phyloP scores from a whole-genome alignment of 2,888 invertebrate species.

The Ectemnius lituratus region DNA sequence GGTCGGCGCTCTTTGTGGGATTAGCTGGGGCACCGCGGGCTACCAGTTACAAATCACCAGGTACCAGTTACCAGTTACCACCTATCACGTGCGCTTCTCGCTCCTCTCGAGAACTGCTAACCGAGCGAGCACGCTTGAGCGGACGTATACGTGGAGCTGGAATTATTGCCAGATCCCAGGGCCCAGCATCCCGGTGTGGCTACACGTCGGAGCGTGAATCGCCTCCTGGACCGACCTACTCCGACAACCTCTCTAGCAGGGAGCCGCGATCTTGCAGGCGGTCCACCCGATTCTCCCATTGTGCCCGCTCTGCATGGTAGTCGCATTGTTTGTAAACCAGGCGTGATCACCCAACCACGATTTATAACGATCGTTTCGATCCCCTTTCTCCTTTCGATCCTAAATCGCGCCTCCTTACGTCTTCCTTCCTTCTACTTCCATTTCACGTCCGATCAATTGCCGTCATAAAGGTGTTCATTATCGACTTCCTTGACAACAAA shows the following conservation, averaged over 20 bases:
- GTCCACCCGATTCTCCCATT: conserved; percentile 30
- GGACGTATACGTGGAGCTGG: conserved; percentile 18
- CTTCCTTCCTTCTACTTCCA: conserved; percentile 1
- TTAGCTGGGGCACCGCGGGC: conserved; percentile 66
- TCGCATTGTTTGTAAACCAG: conserved; percentile 55
- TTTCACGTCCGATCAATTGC: conserved; percentile 29
- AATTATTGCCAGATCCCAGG: conserved; percentile 38
- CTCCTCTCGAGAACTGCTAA: conserved; percentile 14
- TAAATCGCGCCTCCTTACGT: conserved; percentile 11
- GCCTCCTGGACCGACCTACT: neutral
- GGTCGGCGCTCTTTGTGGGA: conserved; percentile 71
- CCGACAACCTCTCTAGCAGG: conserved; percentile 3
- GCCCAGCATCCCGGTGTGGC: conserved; percentile 15
- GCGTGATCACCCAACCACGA: conserved; percentile 49
- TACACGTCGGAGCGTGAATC: conserved; percentile 17
- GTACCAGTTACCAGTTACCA: conserved; percentile 73
- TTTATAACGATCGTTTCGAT: conserved; percentile 48
- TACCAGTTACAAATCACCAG: conserved; percentile 72
- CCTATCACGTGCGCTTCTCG: conserved; percentile 57
- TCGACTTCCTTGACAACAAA: neutral
- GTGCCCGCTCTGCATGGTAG: conserved; percentile 28
- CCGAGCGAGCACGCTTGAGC: neutral
- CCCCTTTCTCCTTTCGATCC: conserved; percentile 1
- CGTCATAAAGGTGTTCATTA: conserved; percentile 21
- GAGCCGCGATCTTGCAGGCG: conserved; percentile 21